Conservation (phyloP, 2,888 invertebrate species). For the Suillia variegata region DNA sequence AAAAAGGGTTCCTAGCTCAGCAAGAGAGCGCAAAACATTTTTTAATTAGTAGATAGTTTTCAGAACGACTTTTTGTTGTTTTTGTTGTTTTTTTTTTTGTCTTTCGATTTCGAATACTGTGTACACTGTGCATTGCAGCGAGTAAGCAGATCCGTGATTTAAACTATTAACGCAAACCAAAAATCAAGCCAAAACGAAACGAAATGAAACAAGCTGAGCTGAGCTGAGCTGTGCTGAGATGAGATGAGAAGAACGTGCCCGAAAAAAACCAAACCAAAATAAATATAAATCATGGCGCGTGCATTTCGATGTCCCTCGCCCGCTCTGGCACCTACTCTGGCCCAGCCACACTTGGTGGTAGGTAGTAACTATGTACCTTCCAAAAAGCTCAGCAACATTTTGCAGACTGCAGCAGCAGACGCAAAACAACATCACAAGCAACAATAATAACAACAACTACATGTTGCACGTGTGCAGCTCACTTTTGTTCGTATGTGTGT, state of each 20-base stretch:
- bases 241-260: conserved; percentile 2
- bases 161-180: no score
- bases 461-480: not conserved
- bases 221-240: no score
- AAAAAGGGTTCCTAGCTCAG: no score
- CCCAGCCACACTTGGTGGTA: not conserved
- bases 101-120: no score
- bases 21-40: no score
- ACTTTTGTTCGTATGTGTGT: no score
- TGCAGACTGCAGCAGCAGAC: not conserved
- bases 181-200: not conserved
- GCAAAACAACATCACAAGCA: not conserved
- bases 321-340: not conserved
- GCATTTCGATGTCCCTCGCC: not conserved
- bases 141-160: no score
- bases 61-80: no score
- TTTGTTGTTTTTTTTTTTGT: no score
- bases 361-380: not conserved
- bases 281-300: not conserved
- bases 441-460: not conserved
- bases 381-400: not conserved
- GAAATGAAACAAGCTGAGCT: not conserved
- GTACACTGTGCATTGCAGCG: no score
- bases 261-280: not conserved
- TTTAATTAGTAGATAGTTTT: no score